phyloP scores from a whole-genome alignment of 2,888 invertebrate species.

The Yponomeuta evonymella region DNA sequence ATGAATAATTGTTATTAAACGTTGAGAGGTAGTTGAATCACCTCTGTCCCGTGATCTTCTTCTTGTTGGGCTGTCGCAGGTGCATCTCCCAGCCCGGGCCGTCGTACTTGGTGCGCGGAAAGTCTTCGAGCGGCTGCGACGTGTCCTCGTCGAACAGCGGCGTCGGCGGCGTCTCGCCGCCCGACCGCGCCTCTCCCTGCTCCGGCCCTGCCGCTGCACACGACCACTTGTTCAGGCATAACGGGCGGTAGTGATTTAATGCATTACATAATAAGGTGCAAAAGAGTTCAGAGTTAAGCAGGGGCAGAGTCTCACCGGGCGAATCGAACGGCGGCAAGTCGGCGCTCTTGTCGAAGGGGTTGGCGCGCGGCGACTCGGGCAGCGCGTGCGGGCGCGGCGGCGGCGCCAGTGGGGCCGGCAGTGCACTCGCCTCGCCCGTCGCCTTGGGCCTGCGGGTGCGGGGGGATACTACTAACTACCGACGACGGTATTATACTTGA shows the following conservation, averaged over 20 bases:
- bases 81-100: slow-evolving; percentile 98
- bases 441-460: neutral
- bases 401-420: slow-evolving; percentile 86
- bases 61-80: slow-evolving; percentile 95
- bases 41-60: slow-evolving; percentile 95
- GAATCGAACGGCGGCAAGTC: slow-evolving; percentile 38
- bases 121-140: slow-evolving; percentile 93
- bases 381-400: slow-evolving; percentile 76
- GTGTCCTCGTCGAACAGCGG: slow-evolving; percentile 96
- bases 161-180: slow-evolving; percentile 89
- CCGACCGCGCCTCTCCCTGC: slow-evolving; percentile 26
- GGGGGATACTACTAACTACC: too few species aligned
- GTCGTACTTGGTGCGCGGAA: slow-evolving; percentile 84
- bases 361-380: slow-evolving; percentile 80
- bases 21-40: slow-evolving; percentile 26
- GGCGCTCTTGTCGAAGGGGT: slow-evolving; percentile 84
- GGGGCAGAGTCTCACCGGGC: neutral
- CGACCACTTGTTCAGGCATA: too few species aligned
- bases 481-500: too few species aligned
- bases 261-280: neutral
- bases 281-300: neutral
- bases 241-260: too few species aligned
- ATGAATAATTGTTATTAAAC: too few species aligned
- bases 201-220: too few species aligned
- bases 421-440: slow-evolving; percentile 31